Percentiles rank a stretch among this genome's conserved stretches.
phyloP scores from a whole-genome alignment of 1,140 invertebrate genomes.

The Diorhabda elongata region DNA sequence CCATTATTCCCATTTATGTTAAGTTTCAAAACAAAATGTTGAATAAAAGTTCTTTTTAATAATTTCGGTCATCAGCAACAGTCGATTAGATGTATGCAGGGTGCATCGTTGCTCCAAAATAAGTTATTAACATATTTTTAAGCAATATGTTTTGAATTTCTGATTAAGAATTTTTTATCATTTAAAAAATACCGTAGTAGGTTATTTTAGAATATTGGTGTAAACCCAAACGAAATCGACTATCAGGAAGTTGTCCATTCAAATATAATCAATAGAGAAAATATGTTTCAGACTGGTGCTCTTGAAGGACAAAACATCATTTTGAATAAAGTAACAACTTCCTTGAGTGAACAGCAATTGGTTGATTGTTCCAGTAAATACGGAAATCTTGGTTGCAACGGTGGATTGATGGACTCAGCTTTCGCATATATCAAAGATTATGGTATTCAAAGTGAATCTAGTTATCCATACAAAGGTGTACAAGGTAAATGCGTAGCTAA shows the following conservation, averaged over 20 bases:
- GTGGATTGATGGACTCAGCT: conserved; percentile 88
- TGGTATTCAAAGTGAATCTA: conserved; percentile 85
- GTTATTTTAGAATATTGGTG: not conserved
- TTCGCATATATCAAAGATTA: conserved; percentile 90
- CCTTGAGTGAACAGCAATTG: conserved; percentile 94
- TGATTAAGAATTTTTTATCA: not conserved
- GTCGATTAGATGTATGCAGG: not conserved
- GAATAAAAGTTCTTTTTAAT: not conserved
- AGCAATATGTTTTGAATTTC: not conserved
- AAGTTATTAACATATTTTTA: not conserved
- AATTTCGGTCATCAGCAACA: not conserved
- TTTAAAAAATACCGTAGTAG: not conserved
- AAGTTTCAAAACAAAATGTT: not conserved
- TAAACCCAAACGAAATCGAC: not conserved
- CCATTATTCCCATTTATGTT: not conserved
- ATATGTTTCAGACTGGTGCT: conserved; percentile 71
- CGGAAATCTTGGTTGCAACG: conserved; percentile 41
- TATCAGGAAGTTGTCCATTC: not conserved
- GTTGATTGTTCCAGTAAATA: conserved; percentile 73
- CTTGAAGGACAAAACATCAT: conserved; percentile 93
- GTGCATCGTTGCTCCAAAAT: not conserved
- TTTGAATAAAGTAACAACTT: conserved; percentile 75
- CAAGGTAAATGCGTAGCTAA: not conserved
- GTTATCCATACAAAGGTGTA: conserved; percentile 75
- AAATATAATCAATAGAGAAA: not conserved